phyloP scores from a whole-genome alignment of 2,888 invertebrate genomes.

The Thereva nobilitata region DNA sequence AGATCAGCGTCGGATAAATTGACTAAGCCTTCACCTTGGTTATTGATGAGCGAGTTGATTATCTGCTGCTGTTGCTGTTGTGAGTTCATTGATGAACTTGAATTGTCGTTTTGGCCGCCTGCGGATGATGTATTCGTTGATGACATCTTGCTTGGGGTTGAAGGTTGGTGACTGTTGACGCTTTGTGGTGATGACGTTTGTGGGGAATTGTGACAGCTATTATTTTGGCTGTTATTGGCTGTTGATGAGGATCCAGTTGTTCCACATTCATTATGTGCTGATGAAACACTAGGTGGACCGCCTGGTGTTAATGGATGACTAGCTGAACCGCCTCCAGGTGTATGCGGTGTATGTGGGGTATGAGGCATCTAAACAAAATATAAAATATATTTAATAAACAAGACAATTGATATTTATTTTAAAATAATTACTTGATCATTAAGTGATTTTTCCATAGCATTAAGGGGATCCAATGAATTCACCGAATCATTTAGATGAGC shows the following conservation, averaged over 20 bases:
- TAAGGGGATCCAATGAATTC: slow-evolving; percentile 86
- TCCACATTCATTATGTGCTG: slow-evolving; percentile 61
- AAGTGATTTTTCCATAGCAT: slow-evolving; percentile 90
- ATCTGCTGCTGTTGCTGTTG: slow-evolving; percentile 55
- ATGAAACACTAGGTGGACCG: slow-evolving; percentile 81
- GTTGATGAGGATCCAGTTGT: slow-evolving; percentile 44
- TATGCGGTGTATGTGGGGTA: slow-evolving; percentile 79
- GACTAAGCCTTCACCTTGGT: slow-evolving; percentile 49
- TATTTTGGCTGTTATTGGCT: slow-evolving; percentile 45
- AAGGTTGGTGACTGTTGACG: slow-evolving; percentile 43
- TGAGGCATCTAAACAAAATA: slow-evolving; percentile 68
- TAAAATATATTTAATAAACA: background rate
- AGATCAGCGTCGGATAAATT: slow-evolving; percentile 71
- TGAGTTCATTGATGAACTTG: slow-evolving; percentile 48
- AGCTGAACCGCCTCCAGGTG: slow-evolving; percentile 71
- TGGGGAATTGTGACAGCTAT: slow-evolving; percentile 58
- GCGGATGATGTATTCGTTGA: slow-evolving; percentile 53
- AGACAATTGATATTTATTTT: background rate
- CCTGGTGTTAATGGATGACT: slow-evolving; percentile 75
- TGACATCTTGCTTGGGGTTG: slow-evolving; percentile 52
- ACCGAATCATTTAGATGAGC: slow-evolving; percentile 85
- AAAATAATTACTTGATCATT: slow-evolving; percentile 74
- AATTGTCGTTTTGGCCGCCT: slow-evolving; percentile 48
- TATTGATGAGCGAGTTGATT: slow-evolving; percentile 51
- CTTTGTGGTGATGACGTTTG: slow-evolving; percentile 53